A percentile compares a stretch with the other conserved stretches of the same genome.
phyloP scores from a whole-genome alignment of 2,888 invertebrate species.

The Acrobasis suavella region DNA sequence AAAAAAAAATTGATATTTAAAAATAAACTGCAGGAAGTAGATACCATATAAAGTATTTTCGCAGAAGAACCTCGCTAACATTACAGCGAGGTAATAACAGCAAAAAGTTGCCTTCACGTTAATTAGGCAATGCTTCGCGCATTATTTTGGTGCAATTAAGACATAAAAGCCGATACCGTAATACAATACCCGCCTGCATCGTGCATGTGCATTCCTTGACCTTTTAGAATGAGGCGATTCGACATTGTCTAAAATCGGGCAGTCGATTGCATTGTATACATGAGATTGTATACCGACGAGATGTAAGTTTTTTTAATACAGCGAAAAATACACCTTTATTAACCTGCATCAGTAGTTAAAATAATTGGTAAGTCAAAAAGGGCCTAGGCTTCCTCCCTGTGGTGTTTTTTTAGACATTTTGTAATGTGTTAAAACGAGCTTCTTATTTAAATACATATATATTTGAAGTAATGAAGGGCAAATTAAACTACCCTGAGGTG shows the following conservation, averaged over 20 bases:
- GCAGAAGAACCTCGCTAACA: neutral
- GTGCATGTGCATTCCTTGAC: conserved; percentile 20
- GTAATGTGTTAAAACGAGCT: too few relatives aligned
- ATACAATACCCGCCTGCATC: conserved; percentile 4
- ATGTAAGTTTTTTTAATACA: too few relatives aligned
- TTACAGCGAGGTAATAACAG: neutral
- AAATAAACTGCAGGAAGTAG: neutral
- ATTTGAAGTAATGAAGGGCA: too few relatives aligned
- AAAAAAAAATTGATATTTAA: neutral
- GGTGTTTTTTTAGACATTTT: too few relatives aligned
- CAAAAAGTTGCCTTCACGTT: conserved; percentile 11
- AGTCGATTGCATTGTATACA: neutral
- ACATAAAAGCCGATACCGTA: conserved; percentile 16
- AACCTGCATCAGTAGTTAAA: too few relatives aligned
- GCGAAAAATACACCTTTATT: too few relatives aligned
- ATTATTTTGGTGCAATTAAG: conserved; percentile 16
- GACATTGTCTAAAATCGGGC: conserved; percentile 20
- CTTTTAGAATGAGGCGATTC: conserved; percentile 11
- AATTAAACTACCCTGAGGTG: too few relatives aligned
- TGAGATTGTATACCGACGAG: neutral
- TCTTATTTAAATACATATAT: too few relatives aligned
- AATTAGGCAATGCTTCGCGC: conserved; percentile 3
- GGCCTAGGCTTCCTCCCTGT: too few relatives aligned
- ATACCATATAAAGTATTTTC: neutral
- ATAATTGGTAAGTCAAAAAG: too few relatives aligned